Percentiles rank a stretch among this genome's conserved stretches.
Conservation (phyloP, 2,888 invertebrate genomes). For the Myathropa florea region DNA sequence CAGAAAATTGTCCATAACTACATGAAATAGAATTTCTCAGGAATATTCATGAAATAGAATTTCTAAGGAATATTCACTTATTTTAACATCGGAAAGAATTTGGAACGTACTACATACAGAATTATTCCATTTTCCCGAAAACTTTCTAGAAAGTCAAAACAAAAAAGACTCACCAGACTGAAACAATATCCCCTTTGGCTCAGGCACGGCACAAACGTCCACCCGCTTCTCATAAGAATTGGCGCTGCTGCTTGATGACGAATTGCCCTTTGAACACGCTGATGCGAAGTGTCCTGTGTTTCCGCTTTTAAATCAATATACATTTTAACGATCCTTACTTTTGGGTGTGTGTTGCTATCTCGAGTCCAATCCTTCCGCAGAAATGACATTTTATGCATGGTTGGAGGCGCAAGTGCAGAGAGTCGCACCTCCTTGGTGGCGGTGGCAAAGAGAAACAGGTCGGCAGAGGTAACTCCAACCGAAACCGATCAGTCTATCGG, state of each 20-base stretch:
- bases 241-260: conserved; percentile 25
- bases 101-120: conserved; percentile 31
- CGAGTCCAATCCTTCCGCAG: conserved; percentile 59
- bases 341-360: conserved; percentile 20
- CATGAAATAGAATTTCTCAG: conserved; percentile 32
- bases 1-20: conserved; percentile 20
- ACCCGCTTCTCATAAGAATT: conserved; percentile 46
- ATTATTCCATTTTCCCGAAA: conserved; percentile 40
- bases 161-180: conserved; percentile 50
- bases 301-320: conserved; percentile 54
- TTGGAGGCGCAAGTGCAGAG: too few species aligned
- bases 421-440: too few species aligned
- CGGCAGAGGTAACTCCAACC: too few species aligned
- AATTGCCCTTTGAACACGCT: conserved; percentile 10
- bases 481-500: too few species aligned
- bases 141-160: conserved; percentile 51
- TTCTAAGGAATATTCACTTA: conserved; percentile 35
- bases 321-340: conserved; percentile 19
- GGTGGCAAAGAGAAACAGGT: too few species aligned
- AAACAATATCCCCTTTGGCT: conserved; percentile 43
- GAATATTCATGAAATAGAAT: conserved; percentile 2
- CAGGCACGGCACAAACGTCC: conserved; percentile 54
- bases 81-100: conserved; percentile 24
- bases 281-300: conserved; percentile 44
- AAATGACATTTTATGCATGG: conserved; percentile 56